Conservation (phyloP, 2,797 vertebrate genomes). For the Ctenopoma kingsleyae region DNA sequence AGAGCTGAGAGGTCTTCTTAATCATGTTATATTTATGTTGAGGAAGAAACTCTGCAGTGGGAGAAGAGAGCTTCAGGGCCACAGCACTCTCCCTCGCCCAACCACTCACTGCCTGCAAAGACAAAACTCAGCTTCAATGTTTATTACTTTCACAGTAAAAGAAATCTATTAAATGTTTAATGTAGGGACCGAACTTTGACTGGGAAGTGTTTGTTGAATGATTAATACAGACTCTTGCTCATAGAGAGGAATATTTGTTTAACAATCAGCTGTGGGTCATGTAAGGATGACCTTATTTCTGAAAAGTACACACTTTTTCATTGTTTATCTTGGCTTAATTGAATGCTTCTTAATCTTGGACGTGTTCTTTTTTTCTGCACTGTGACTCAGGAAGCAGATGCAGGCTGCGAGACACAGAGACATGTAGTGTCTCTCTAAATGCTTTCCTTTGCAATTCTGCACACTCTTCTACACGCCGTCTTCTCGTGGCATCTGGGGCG, state of each 20-base stretch:
- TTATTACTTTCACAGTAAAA: conserved; percentile 49
- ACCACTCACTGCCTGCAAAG: conserved; percentile 26
- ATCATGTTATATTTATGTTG: conserved; percentile 61
- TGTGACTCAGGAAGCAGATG: conserved; percentile 47
- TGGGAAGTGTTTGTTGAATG: conserved; percentile 62
- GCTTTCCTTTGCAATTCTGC: conserved; percentile 47
- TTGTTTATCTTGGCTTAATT: conserved; percentile 24
- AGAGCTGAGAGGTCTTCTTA: conserved; percentile 50
- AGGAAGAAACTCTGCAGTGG: conserved; percentile 25
- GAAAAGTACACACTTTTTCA: conserved; percentile 1
- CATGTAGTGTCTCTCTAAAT: conserved; percentile 28
- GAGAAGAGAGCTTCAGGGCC: conserved; percentile 17
- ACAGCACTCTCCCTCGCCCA: conserved; percentile 12
- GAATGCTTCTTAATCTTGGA: conserved; percentile 9
- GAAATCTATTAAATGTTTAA: conserved; percentile 56
- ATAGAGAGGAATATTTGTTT: conserved; percentile 54
- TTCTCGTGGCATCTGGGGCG: conserved; percentile 76
- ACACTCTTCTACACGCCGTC: conserved; percentile 58
- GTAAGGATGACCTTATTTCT: conserved; percentile 28
- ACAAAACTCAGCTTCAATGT: conserved; percentile 34
- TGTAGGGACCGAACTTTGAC: conserved; percentile 44
- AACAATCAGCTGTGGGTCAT: conserved; percentile 45
- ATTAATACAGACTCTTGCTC: conserved; percentile 57
- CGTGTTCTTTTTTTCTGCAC: conserved; percentile 1
- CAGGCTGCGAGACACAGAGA: conserved; percentile 3